Evolutionary conservation across 2,888 invertebrate genomes (phyloP), one percentile per base, ranked within the genome.

Genomic region (Dyspetes luteomarginatus): DNA sequence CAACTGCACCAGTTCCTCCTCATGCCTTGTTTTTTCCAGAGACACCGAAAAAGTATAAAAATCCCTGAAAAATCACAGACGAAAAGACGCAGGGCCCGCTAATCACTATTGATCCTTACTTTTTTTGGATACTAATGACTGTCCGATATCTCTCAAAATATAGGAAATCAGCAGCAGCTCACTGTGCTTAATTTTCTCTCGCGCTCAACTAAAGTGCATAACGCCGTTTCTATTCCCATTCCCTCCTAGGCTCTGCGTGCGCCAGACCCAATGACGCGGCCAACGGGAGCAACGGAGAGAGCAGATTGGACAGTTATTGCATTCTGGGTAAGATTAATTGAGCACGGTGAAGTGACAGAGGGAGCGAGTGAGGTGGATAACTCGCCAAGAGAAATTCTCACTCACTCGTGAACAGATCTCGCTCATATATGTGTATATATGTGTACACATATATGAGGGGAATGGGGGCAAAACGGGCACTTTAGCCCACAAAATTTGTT

Each of bases 221-320:
- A 68, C 68, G 41, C 36, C 36, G 55, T 17, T 52, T 41, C n/a
- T 52, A 30, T 7, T n/a, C 41, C 28, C 65, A 3, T 19, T 19
- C 26, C 26, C 55, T 4, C 26, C 5, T 2, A 24, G n/a, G 78
- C 52, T 56, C 58, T 24, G 62, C 15, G 50, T 71, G 81, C 87
- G 86, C 76, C 79, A 83, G 83, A 82, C 81, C 28, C 79, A 81
- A 82, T 91, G 91, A 90, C 91, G 89, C 88, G 89, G 89, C 89
- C 88, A 88, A 87, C 86, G 9, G 62, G 71, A n/a, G n/a, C n/a
- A n/a, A n/a, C n/a, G n/a, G n/a, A n/a, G n/a, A 86, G 88, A 86
- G 90, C 91, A 90, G 91, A 91, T 91, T 91, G 92, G 92, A 92
- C 91, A 92, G 92, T 91, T 92, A 92, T 92, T 92, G 92, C 92